phyloP scores from a whole-genome alignment of 2,888 invertebrate species.

The Embidobia sp. region DNA sequence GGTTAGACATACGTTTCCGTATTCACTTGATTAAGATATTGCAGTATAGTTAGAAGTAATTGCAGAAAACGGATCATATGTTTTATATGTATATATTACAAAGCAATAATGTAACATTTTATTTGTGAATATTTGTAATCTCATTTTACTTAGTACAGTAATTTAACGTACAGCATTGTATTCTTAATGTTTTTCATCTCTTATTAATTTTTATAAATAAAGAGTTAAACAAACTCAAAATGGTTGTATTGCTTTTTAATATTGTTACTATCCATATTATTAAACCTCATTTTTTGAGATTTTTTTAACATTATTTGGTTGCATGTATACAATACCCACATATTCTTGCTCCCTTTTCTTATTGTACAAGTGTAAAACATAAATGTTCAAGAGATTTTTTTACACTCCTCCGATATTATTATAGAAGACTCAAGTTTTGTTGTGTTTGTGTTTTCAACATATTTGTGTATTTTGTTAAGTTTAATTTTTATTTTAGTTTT shows the following conservation, averaged over 20 bases:
- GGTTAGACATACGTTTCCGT: slow-evolving; percentile 1
- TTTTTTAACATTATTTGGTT: no score
- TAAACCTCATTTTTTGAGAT: no score
- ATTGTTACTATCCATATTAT: no score
- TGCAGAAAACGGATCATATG: neutral
- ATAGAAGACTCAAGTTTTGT: no score
- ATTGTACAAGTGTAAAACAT: no score
- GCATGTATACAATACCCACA: no score
- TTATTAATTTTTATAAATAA: slow-evolving; percentile 25
- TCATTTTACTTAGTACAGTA: slow-evolving; percentile 26
- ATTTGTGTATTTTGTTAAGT: no score
- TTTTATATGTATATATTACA: slow-evolving; percentile 43
- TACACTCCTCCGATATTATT: no score
- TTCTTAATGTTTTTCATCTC: neutral
- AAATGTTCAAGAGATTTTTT: no score
- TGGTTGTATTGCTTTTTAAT: neutral
- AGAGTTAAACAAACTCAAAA: slow-evolving; percentile 20
- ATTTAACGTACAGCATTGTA: slow-evolving; percentile 24
- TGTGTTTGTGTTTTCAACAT: no score
- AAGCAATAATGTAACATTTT: slow-evolving; percentile 38
- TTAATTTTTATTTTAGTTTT: no score
- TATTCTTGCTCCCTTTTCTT: no score
- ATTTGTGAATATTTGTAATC: slow-evolving; percentile 46
- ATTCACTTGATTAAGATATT: slow-evolving; percentile 6
- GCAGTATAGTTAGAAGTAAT: slow-evolving; percentile 1